Evolutionary conservation across 2,888 invertebrate genomes (phyloP).

Genomic region (Hedychridium roseum): DNA sequence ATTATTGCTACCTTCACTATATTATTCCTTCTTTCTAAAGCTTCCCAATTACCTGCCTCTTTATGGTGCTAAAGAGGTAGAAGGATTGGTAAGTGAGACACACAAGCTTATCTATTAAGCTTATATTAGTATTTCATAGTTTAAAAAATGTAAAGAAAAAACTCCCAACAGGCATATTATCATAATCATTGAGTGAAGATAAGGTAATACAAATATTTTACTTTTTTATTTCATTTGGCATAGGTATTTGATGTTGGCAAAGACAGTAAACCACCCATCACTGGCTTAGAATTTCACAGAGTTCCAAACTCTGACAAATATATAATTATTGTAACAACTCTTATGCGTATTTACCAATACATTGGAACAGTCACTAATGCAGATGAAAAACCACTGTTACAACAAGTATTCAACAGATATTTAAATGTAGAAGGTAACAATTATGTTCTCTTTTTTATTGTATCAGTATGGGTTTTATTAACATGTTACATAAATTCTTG

Average conservation of each 20-base stretch:
- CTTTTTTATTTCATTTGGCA: no score
- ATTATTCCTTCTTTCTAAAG: no score
- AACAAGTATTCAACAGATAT: constrained; percentile 81
- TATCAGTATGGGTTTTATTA: constrained; percentile 11
- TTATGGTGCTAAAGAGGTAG: constrained; percentile 77
- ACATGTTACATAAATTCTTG: constrained; percentile 10
- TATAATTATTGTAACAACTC: constrained; percentile 84
- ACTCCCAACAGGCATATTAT: no score
- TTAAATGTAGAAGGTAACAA: constrained; percentile 73
- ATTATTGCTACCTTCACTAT: constrained; percentile 38
- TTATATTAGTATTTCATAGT: background rate
- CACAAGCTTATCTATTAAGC: background rate
- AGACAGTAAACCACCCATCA: constrained; percentile 80
- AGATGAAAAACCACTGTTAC: constrained; percentile 82
- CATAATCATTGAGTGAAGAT: constrained; percentile 6
- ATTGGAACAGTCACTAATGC: constrained; percentile 75
- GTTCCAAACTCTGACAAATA: constrained; percentile 77
- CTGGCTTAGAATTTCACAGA: constrained; percentile 85
- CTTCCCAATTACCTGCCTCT: constrained; percentile 80
- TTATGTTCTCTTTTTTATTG: background rate
- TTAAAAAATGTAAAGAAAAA: constrained; percentile 7
- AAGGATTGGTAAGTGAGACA: constrained; percentile 73
- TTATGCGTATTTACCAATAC: constrained; percentile 87
- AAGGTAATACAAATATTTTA: constrained; percentile 12
- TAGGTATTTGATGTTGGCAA: constrained; percentile 91